Percentiles rank a stretch among this genome's conserved stretches.
phyloP scores from a whole-genome alignment of 2,888 invertebrate genomes.

The Drosophila kanekoi region DNA sequence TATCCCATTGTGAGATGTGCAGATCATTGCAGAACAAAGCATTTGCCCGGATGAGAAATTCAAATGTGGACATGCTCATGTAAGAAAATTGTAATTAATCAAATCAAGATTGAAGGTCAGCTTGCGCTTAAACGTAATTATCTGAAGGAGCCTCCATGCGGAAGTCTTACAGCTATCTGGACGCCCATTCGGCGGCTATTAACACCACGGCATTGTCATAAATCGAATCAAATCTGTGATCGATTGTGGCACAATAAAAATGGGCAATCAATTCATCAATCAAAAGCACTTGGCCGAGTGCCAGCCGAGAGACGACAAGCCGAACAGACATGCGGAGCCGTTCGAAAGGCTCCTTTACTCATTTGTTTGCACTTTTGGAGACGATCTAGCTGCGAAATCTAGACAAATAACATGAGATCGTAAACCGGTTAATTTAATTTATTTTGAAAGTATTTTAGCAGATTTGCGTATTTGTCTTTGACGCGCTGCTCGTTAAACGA shows the following conservation, averaged over 20 bases:
- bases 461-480: slow-evolving; percentile 49
- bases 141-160: slow-evolving; percentile 38
- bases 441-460: slow-evolving; percentile 70
- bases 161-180: slow-evolving; percentile 44
- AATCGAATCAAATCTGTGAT: slow-evolving; percentile 25
- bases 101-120: slow-evolving; percentile 29
- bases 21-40: slow-evolving; percentile 1
- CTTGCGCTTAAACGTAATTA: slow-evolving; percentile 12
- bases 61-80: background rate
- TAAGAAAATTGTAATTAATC: slow-evolving; percentile 27
- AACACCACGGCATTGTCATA: slow-evolving; percentile 26
- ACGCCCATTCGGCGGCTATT: slow-evolving; percentile 36
- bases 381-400: slow-evolving; percentile 28
- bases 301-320: slow-evolving; percentile 11
- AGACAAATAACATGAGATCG: slow-evolving; percentile 23
- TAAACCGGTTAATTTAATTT: slow-evolving; percentile 72
- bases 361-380: slow-evolving; percentile 58
- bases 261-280: slow-evolving; percentile 66
- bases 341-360: slow-evolving; percentile 48
- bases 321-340: no score
- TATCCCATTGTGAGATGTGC: background rate
- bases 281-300: slow-evolving; percentile 52
- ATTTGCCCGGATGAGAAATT: slow-evolving; percentile 5
- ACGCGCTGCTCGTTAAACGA: slow-evolving; percentile 25
- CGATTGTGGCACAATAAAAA: slow-evolving; percentile 35